Base-by-base conservation (phyloP, 1,140 invertebrate species). In the Phymastichus coffea region DNA sequence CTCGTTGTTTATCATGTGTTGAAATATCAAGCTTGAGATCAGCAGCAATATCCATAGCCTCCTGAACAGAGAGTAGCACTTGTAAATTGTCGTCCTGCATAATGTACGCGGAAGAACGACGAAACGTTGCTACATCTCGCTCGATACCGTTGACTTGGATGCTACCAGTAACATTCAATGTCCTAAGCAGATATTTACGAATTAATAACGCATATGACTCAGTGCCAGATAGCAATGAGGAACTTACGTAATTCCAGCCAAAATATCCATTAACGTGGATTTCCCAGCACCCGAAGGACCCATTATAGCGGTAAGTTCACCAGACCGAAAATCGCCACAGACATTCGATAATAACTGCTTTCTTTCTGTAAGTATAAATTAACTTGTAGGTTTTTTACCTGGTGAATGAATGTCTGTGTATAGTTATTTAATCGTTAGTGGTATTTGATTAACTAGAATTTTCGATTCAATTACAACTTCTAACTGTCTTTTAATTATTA, bases 241-340 rank as follows among this genome's bases (percentile, higher is more conserved):
- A 9, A 40, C 82, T 83, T 77, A 88, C 87, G 80, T 84, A 67
- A 88, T 91, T 55, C 89, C 89, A 8, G 89, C 85, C 33, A 91
- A 74, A 58, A 91, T 86, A 66, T 92, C 88, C 57, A 91, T 81
- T 17, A 91, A 77, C 0, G 91, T 91, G 15, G 89, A 91, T 76
- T 95, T 95, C 17, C 92, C 92, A 22, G 92, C 91, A 6, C 92
- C 92, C 0, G 90, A 93, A 0, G 91, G 92, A 12, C 93, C 91
- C 89, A 92, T 91, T 51, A 90, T 90, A 25, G 88, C 89, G 1
- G 88, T 89, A 52, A 93, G 71, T 82, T 88, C 84, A 1, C 86
- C 86, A 0, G 83, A 80, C 60, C 80, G 78, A 67, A 88, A 85
- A 38, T 81, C 79, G 1, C 87, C 87, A 63, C 78, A 83, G 8